Conservation (phyloP, 2,888 invertebrate genomes). For the Gymnosoma rotundatum region DNA sequence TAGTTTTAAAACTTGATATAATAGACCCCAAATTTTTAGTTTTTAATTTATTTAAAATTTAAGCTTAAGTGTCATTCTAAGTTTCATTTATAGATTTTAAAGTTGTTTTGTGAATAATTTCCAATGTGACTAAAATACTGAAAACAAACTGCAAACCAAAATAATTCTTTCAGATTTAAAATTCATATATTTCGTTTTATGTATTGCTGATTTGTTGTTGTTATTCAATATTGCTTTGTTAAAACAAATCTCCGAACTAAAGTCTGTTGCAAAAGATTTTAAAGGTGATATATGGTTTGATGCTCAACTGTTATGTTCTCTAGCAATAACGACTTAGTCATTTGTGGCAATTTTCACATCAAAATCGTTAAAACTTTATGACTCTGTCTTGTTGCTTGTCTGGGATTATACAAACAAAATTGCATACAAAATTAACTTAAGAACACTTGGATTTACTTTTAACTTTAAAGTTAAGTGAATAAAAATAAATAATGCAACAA, state of each 20-base stretch:
- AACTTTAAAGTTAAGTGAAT: slow-evolving; percentile 22
- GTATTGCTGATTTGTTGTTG: too few relatives aligned
- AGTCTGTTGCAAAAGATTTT: slow-evolving; percentile 29
- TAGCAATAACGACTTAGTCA: slow-evolving; percentile 61
- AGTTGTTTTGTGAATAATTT: too few relatives aligned
- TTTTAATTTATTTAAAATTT: too few relatives aligned
- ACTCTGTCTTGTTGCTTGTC: background rate
- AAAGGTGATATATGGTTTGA: slow-evolving; percentile 48
- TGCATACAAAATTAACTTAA: slow-evolving; percentile 44
- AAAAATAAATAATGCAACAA: background rate
- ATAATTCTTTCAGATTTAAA: too few relatives aligned
- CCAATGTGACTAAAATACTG: too few relatives aligned
- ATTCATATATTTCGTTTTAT: too few relatives aligned
- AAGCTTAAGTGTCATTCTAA: too few relatives aligned
- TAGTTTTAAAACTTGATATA: too few relatives aligned
- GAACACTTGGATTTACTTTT: slow-evolving; percentile 13
- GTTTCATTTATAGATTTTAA: too few relatives aligned
- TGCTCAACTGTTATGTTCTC: slow-evolving; percentile 67
- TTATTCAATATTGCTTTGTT: slow-evolving; percentile 12
- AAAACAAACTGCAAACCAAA: too few relatives aligned
- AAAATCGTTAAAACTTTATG: slow-evolving; percentile 45
- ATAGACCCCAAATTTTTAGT: too few relatives aligned
- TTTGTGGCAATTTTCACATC: slow-evolving; percentile 69
- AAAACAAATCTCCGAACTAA: slow-evolving; percentile 4
- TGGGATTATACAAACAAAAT: slow-evolving; percentile 16